Percentiles rank a stretch among this genome's conserved stretches.
phyloP scores from a whole-genome alignment of 2,888 invertebrate genomes.

The Lepidochrysops patricia region DNA sequence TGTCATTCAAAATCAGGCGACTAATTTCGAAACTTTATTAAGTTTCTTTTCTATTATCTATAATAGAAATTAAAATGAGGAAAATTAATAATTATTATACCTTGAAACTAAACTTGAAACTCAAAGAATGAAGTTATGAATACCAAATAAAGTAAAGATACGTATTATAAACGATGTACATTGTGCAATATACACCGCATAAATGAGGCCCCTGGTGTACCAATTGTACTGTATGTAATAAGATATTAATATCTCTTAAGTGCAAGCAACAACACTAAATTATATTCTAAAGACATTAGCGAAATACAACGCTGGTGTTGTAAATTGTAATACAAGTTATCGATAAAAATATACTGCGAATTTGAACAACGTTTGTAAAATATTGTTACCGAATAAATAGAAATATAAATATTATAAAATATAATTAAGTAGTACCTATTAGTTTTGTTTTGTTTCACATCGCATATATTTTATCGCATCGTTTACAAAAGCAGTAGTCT shows the following conservation, averaged over 20 bases:
- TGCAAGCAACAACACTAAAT: conserved; percentile 29
- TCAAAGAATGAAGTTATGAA: neutral
- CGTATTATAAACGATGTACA: neutral
- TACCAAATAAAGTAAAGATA: neutral
- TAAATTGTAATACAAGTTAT: neutral
- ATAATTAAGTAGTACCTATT: no score
- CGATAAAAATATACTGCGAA: conserved; percentile 8
- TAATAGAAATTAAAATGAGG: no score
- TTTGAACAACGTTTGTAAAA: no score
- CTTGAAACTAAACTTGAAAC: neutral
- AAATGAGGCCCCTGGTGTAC: conserved; percentile 3
- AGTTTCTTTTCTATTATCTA: no score
- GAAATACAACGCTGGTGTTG: conserved; percentile 19
- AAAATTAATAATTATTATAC: no score
- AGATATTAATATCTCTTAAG: conserved; percentile 27
- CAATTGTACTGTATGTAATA: conserved; percentile 4
- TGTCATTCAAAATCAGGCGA: no score
- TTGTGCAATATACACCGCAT: neutral
- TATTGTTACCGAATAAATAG: no score
- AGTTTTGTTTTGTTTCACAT: no score
- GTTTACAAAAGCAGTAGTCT: no score
- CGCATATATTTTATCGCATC: no score
- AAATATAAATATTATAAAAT: no score
- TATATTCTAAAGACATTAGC: conserved; percentile 28
- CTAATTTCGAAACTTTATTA: no score